These are phyloP conservation scores for Camptogramma bilineatum DNA, from an alignment of 2,888 invertebrate genomes.

Conservation along the genomic window DNA sequence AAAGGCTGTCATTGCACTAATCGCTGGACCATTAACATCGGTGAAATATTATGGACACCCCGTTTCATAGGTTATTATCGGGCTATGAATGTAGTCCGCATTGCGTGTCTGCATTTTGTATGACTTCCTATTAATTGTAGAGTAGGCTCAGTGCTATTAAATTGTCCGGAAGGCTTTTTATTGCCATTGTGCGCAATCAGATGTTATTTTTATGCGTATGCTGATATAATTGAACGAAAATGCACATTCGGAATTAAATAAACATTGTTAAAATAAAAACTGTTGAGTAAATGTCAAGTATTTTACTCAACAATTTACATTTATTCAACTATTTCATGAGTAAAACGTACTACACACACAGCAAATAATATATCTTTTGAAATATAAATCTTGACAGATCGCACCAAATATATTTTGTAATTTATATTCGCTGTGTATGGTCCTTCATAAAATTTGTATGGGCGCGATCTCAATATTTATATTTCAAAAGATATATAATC, in stretches of 20 bases:
- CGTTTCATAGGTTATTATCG: constrained; percentile 32
- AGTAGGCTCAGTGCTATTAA: constrained; percentile 2
- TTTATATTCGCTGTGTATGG: too few species aligned
- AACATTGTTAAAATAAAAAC: too few species aligned
- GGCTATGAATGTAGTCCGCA: constrained; percentile 21
- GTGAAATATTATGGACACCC: constrained; percentile 54
- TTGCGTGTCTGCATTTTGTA: constrained; percentile 23
- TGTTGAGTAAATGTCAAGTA: too few species aligned
- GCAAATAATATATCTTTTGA: too few species aligned
- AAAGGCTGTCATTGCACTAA: constrained; percentile 61
- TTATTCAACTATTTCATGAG: neutral
- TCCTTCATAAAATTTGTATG: too few species aligned
- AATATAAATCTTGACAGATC: too few species aligned
- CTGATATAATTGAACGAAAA: neutral
- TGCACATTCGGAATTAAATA: too few species aligned
- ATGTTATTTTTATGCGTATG: neutral
- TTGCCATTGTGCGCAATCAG: neutral
- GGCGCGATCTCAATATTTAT: too few species aligned
- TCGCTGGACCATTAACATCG: constrained; percentile 60
- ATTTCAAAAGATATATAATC: too few species aligned
- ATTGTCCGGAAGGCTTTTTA: neutral
- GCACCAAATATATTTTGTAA: too few species aligned
- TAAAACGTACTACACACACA: too few species aligned
- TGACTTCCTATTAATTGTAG: constrained; percentile 12
- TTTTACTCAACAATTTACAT: too few species aligned